A percentile compares a stretch with the other conserved stretches of the same genome.
Conservation (phyloP, 2,113 vertebrate species). For the Alligator sinensis region DNA sequence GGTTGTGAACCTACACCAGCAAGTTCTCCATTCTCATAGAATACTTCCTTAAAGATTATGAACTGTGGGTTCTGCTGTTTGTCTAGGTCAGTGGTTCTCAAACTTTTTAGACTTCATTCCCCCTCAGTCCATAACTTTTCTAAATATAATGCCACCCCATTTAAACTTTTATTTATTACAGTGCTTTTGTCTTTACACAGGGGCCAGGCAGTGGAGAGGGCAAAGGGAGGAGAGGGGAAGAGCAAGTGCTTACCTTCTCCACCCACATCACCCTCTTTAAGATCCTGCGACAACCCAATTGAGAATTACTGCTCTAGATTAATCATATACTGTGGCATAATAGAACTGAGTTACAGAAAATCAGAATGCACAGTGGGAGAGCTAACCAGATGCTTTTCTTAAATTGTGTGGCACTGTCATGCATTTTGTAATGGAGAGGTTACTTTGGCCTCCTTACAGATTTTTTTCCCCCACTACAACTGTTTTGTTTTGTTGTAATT, state of each 20-base stretch:
- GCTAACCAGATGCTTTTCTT: neutral
- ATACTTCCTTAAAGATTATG: neutral
- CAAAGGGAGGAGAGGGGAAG: too few relatives aligned
- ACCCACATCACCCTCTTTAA: too few relatives aligned
- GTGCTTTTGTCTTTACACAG: too few relatives aligned
- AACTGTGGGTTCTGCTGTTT: neutral
- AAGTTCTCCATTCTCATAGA: neutral
- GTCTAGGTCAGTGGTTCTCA: neutral
- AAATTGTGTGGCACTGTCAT: neutral
- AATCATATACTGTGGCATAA: too few relatives aligned
- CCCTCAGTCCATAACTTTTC: too few relatives aligned
- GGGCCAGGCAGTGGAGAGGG: too few relatives aligned
- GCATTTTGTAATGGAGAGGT: accelerated
- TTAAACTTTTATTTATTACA: too few relatives aligned
- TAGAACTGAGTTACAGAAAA: neutral
- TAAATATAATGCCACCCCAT: too few relatives aligned
- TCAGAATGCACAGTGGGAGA: neutral
- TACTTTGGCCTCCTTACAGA: neutral
- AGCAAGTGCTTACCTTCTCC: too few relatives aligned
- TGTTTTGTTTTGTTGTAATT: neutral
- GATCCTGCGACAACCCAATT: too few relatives aligned
- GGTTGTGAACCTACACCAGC: neutral
- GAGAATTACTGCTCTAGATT: neutral
- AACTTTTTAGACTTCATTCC: too few relatives aligned
- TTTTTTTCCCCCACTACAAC: too few relatives aligned